Evolutionary conservation across 2,888 invertebrate genomes (phyloP), one percentile per base, ranked within the genome.

Genomic region (Papilio elwesi): DNA sequence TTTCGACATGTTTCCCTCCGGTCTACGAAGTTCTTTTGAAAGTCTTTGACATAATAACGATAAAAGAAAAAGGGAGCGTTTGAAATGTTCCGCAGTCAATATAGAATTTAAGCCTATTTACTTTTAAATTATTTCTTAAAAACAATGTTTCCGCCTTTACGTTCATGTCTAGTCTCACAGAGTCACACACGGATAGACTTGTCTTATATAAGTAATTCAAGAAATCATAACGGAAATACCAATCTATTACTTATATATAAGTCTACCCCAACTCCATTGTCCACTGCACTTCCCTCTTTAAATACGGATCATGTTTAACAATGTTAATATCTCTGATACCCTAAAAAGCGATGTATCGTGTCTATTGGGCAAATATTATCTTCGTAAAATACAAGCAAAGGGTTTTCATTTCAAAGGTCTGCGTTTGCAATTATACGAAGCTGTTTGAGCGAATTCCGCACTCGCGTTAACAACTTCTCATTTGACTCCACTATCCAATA

Each of bases 381-480:
- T 59, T 59, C 76, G 81, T 79, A 79, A 75, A 77, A 76, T 59
- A 70, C 57, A 75, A 76, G 76, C 70, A 76, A 77, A 78, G 78
- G 77, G 75, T 73, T 76, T 77, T 62, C 53, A 66, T 63, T 62
- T 74, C 65, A 77, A 78, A 81, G 79, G 81, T 81, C 78, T 77
- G 57, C 68, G 80, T 81, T 80, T 81, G 78, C 78, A 79, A 81
- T 83, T 81, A 76, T 77, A 77, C 76, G 74, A 77, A 74, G 70
- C 75, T 75, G 76, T 76, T 57, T 76, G 75, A 75, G 68, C 59
- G 62, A 70, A 53, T 38, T 49, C 43, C 12, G 73, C 62, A 71
- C 71, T 75, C 75, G 65, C 66, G 74, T 74, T 75, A 73, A 75
- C 53, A 57, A 71, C 74, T 47, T 68, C 68, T 68, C 51, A 74